Conservation (phyloP, 2,797 vertebrate species). For the Sebastes cheni region DNA sequence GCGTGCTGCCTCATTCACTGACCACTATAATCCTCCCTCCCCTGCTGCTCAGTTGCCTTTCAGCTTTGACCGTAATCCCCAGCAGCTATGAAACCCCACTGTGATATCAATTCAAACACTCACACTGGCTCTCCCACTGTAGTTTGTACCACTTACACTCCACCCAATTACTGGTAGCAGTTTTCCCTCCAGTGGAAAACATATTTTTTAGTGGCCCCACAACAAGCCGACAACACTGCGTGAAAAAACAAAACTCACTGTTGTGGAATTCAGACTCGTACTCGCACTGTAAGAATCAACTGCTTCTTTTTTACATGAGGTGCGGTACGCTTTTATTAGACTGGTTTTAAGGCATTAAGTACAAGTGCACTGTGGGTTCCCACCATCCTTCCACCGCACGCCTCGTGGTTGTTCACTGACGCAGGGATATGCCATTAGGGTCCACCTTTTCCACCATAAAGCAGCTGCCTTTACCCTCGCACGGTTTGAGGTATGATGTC, state of each 20-base stretch:
- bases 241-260: neutral
- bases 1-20: slow-evolving; percentile 64
- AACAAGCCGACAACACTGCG: neutral
- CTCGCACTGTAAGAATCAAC: neutral
- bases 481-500: slow-evolving; percentile 67
- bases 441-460: slow-evolving; percentile 75
- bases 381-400: slow-evolving; percentile 42
- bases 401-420: slow-evolving; percentile 62
- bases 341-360: slow-evolving; percentile 49
- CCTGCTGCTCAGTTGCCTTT: slow-evolving; percentile 72
- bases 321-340: slow-evolving; percentile 40
- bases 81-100: slow-evolving; percentile 66
- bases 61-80: slow-evolving; percentile 71
- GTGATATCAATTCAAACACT: slow-evolving; percentile 78
- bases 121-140: slow-evolving; percentile 26
- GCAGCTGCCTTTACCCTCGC: slow-evolving; percentile 56
- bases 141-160: slow-evolving; percentile 36
- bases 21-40: slow-evolving; percentile 68
- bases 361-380: slow-evolving; percentile 58
- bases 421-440: slow-evolving; percentile 63
- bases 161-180: slow-evolving; percentile 19
- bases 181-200: neutral
- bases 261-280: neutral
- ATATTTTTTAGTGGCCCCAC: neutral
- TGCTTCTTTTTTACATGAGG: slow-evolving; percentile 18